Conservation (phyloP, 2,113 vertebrate species). For the Lates calcarifer region DNA sequence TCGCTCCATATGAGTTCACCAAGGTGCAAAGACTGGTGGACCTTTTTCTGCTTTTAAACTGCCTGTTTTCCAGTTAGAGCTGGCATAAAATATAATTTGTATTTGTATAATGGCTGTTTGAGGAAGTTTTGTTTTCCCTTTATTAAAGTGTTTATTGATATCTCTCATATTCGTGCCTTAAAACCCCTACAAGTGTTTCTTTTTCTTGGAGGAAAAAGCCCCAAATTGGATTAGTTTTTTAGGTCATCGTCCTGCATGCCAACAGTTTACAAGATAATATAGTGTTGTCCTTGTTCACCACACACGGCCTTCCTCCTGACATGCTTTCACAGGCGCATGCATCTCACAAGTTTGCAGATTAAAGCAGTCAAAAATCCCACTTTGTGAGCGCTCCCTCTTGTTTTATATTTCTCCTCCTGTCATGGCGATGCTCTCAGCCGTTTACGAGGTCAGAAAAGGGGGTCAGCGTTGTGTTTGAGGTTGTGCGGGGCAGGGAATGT, state of each 20-base stretch:
- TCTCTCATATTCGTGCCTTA: background rate
- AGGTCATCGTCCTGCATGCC: slow-evolving; percentile 53
- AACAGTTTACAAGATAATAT: slow-evolving; percentile 59
- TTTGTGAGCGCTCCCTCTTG: slow-evolving; percentile 22
- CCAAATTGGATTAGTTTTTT: slow-evolving; percentile 63
- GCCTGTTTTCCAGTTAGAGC: slow-evolving; percentile 32
- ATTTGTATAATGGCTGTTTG: background rate
- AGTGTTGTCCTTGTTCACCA: slow-evolving; percentile 59
- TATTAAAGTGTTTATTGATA: slow-evolving; percentile 35
- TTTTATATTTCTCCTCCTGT: slow-evolving; percentile 51
- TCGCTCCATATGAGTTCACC: slow-evolving; percentile 52
- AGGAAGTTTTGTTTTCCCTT: slow-evolving; percentile 23
- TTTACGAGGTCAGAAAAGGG: slow-evolving; percentile 50
- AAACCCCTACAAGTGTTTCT: slow-evolving; percentile 1
- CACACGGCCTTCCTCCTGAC: slow-evolving; percentile 32
- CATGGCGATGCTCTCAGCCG: slow-evolving; percentile 16
- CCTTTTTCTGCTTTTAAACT: slow-evolving; percentile 36
- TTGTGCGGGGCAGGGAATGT: slow-evolving; percentile 59
- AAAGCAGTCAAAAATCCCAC: slow-evolving; percentile 21
- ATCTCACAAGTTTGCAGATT: slow-evolving; percentile 38
- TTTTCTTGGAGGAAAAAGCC: slow-evolving; percentile 12
- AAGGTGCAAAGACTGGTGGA: slow-evolving; percentile 53
- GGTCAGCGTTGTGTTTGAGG: slow-evolving; percentile 45
- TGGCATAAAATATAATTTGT: background rate
- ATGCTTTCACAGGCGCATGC: slow-evolving; percentile 56